A percentile compares a stretch with the other conserved stretches of the same genome.
phyloP scores from a whole-genome alignment of 2,797 vertebrate genomes.

The Dryobates pubescens region DNA sequence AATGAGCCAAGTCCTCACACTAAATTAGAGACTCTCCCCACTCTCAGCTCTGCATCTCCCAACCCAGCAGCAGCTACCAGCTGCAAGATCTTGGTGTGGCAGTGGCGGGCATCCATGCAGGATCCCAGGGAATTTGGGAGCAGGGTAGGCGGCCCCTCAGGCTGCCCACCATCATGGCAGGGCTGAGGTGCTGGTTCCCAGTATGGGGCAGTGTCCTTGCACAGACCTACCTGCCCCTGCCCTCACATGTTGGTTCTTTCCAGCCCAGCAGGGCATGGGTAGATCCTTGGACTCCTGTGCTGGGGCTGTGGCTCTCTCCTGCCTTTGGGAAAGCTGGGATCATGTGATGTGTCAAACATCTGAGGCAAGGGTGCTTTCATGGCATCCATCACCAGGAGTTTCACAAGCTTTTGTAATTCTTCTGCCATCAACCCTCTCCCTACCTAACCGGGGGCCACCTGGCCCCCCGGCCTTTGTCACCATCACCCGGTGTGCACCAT shows the following conservation, averaged over 20 bases:
- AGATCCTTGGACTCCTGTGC: not conserved
- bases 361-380: not conserved
- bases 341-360: not conserved
- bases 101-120: accelerated
- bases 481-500: too few species aligned
- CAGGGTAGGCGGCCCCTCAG: not conserved
- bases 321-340: not conserved
- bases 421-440: not conserved
- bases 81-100: not conserved
- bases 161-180: accelerated
- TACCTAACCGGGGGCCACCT: too few species aligned
- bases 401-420: not conserved
- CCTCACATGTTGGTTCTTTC: not conserved
- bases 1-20: not conserved
- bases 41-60: not conserved
- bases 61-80: not conserved
- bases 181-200: not conserved
- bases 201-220: not conserved
- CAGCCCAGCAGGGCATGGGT: accelerated
- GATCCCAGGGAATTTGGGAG: not conserved
- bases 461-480: too few species aligned
- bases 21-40: conserved; percentile 36
- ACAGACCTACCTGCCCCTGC: not conserved
- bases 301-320: not conserved
- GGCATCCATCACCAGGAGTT: not conserved